Evolutionary conservation across 2,888 invertebrate species (phyloP), one percentile per base, ranked within the genome.

Genomic region (Drosophila prostipennis): DNA sequence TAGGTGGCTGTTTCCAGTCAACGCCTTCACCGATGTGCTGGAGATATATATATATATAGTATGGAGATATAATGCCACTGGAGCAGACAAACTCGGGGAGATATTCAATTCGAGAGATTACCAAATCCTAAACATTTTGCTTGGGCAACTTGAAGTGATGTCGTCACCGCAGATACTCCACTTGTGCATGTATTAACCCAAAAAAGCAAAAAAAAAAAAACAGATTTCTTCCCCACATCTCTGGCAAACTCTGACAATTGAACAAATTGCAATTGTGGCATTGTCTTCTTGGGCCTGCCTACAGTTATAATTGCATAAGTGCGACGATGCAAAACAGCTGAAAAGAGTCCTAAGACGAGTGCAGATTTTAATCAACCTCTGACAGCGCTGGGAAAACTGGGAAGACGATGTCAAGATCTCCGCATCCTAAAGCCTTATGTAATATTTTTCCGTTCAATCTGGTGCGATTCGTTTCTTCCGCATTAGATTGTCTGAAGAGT

Each of bases 281-380:
- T 69, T 69, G 70, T 69, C 58, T 69, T 69, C 51, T 69, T 64
- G 53, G 36, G 54, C 34, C 43, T 51, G 54, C 73, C 79, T 72
- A 72, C 82, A 84, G 85, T 81, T 81, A 79, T 84, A 81, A 81
- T 83, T 86, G 78, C 78, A 86, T 78, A 82, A 81, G 82, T 81
- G 81, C 83, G 84, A 65, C 65, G 65, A 67, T 65, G 65, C 65
- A 67, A 65, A 67, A 40, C 65, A 52, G 52, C 52, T 16, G 60
- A 16, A 16, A 32, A 40, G 19, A 14, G 23, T n/a, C n/a, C 39
- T 39, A 29, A n/a, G 51, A 6, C 51, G 16, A 40, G 32, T 57
- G 53, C 42, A 39, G 64, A 65, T 65, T 53, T 43, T 34, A 34
- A 65, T 65, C 64, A 65, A 13, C 32, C 51, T 52, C 64, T 39